Evolutionary conservation across 2,888 invertebrate genomes (phyloP), one percentile per base, ranked within the genome.

Genomic region (Dryobota labecula): DNA sequence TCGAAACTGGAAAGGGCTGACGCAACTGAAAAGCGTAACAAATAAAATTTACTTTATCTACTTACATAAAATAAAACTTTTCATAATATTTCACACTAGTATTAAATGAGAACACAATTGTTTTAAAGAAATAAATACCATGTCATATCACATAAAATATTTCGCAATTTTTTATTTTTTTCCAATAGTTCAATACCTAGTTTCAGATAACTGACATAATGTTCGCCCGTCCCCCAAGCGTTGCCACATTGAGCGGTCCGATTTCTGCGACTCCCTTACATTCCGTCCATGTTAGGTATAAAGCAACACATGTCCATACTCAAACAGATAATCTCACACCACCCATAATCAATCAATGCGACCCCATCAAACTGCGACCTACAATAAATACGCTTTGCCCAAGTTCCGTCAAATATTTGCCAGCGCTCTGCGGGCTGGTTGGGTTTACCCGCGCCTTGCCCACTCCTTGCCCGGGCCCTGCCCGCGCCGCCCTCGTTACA

Each of bases 361-460:
- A 47, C 60, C 51, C 36, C 36, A 80, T 80, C 61, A 60, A 68
- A 60, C 76, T 62, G 60, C 65, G 49, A 69, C 54, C 70, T 65
- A 71, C 56, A 49, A 54, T 74, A 82, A 73, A 84, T 82, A 73
- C 60, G 65, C 67, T 73, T 54, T 49, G 54, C 74, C 71, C 65
- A 81, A 82, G 80, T 85, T 83, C 73, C 47, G 70, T 57, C 86
- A 89, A 89, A 91, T 90, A 89, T 90, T 90, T 89, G 88, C 69
- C 69, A 76, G 72, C 71, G 80, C 80, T 86, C 84, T 86, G 83
- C 84, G 84, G 87, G 88, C 86, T 90, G 90, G 91, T 90, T 90
- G 87, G 87, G 87, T 90, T 89, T 90, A 87, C 78, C 85, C 71
- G 74, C 87, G 86, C 86, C 86, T 41, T 49, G 89, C 89, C 66